Evolutionary conservation across 2,888 invertebrate genomes (phyloP).

Genomic region (Plagodis dolabraria): DNA sequence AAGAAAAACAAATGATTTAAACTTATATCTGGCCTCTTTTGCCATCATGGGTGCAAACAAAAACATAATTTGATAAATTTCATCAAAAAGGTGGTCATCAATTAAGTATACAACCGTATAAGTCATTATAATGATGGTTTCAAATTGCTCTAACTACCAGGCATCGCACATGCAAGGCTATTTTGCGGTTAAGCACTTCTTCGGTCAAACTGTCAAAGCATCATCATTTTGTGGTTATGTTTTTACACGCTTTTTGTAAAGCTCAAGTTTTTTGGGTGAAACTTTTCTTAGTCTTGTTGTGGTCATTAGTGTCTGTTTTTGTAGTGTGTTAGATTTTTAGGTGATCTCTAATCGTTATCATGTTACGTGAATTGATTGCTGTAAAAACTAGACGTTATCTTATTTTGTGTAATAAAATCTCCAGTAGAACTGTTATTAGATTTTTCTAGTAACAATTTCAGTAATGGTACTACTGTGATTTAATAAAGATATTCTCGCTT

Average conservation of each 20-base stretch:
- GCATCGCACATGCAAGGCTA: conserved; percentile 41
- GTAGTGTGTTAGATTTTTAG: conserved; percentile 8
- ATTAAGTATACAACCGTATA: conserved; percentile 8
- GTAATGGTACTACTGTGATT: too few species aligned
- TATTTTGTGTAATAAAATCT: too few species aligned
- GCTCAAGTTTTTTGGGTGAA: conserved; percentile 5
- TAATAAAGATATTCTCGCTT: too few species aligned
- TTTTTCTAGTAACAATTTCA: too few species aligned
- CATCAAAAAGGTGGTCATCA: conserved; percentile 4
- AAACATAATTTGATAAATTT: neutral
- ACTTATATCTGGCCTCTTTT: too few species aligned
- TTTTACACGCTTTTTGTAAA: conserved; percentile 24
- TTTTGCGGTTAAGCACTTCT: conserved; percentile 27
- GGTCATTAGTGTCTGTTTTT: conserved; percentile 20
- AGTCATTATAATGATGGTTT: conserved; percentile 15
- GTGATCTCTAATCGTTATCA: conserved; percentile 1
- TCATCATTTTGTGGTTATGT: conserved; percentile 26
- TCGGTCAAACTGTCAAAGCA: conserved; percentile 11
- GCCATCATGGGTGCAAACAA: too few species aligned
- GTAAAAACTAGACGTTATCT: too few species aligned
- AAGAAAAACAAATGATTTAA: too few species aligned
- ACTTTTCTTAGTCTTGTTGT: conserved; percentile 2
- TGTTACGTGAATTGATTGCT: too few species aligned
- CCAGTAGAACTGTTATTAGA: too few species aligned
- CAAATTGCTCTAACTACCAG: conserved; percentile 28